Percentiles rank a stretch among this genome's conserved stretches.
phyloP scores from a whole-genome alignment of 2,888 invertebrate genomes.

The Cylindroiulus punctatus region DNA sequence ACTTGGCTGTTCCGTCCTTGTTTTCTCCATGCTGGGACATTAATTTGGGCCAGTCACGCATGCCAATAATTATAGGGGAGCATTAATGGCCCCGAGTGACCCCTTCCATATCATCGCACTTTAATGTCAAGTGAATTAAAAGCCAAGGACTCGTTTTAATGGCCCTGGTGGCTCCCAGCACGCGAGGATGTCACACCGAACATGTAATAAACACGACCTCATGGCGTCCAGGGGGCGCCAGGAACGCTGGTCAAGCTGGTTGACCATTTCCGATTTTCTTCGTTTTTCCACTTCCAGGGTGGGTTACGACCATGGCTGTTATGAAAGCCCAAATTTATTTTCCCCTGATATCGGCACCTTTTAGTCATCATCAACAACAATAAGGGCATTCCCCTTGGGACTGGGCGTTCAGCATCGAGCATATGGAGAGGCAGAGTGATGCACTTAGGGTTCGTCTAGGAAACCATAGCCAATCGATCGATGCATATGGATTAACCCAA shows the following conservation, averaged over 20 bases:
- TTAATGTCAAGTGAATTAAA: constrained; percentile 32
- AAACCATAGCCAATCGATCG: constrained; percentile 4
- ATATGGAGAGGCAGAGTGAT: not conserved
- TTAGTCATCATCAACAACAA: constrained; percentile 27
- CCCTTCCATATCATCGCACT: constrained; percentile 19
- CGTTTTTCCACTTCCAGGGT: not conserved
- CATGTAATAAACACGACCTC: constrained; percentile 26
- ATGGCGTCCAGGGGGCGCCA: not conserved
- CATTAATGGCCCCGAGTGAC: constrained; percentile 32
- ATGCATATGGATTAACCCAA: not conserved
- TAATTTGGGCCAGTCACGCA: constrained; percentile 26
- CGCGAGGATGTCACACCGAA: constrained; percentile 26
- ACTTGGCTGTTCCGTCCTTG: not conserved
- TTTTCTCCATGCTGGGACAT: not conserved
- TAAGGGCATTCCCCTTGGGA: constrained; percentile 32
- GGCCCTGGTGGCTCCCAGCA: constrained; percentile 22
- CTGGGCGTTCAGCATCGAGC: constrained; percentile 30
- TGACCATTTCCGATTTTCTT: not conserved
- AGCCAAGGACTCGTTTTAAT: constrained; percentile 27
- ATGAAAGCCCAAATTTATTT: not conserved
- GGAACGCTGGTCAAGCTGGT: not conserved
- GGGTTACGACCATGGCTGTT: constrained; percentile 22
- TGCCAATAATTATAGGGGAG: constrained; percentile 22
- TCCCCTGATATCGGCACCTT: constrained; percentile 13
- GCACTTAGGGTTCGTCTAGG: constrained; percentile 9